These are phyloP conservation scores for Penaeus monodon DNA, from an alignment of 2,888 invertebrate genomes.

Conservation along the genomic window DNA sequence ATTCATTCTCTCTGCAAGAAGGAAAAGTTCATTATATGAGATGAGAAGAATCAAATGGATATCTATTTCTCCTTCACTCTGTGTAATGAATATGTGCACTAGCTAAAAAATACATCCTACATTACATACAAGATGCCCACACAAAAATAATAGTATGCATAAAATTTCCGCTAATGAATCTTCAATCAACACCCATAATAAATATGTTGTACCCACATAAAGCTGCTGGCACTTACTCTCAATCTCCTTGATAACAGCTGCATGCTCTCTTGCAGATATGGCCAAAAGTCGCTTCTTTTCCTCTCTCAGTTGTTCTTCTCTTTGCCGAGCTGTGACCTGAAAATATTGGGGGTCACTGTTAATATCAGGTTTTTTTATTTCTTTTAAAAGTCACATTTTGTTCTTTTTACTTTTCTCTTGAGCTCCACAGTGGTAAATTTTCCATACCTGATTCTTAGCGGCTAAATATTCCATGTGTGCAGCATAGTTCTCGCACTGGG, in stretches of 20 bases:
- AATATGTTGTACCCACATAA: not conserved
- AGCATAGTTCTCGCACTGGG: conserved; percentile 32
- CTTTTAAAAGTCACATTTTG: too few species aligned
- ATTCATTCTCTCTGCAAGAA: conserved; percentile 37
- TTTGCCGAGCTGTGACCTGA: conserved; percentile 45
- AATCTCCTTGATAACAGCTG: conserved; percentile 27
- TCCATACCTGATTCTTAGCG: conserved; percentile 36
- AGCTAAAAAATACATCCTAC: too few species aligned
- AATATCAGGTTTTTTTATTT: too few species aligned
- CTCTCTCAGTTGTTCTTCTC: conserved; percentile 24
- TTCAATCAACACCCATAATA: not conserved
- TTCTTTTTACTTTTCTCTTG: too few species aligned
- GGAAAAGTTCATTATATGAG: not conserved
- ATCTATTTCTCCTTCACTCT: not conserved
- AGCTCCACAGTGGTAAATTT: not conserved
- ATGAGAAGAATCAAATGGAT: not conserved
- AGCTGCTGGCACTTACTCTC: conserved; percentile 31
- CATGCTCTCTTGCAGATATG: conserved; percentile 27
- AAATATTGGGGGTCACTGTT: not conserved
- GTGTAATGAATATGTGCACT: not conserved
- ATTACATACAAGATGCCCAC: too few species aligned
- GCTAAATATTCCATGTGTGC: conserved; percentile 41
- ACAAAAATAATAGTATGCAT: too few species aligned
- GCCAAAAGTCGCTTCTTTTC: conserved; percentile 32
- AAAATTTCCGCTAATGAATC: too few species aligned